These are phyloP conservation scores for Maniola jurtina DNA, from an alignment of 1,140 invertebrate species.

Conservation along the genomic window DNA sequence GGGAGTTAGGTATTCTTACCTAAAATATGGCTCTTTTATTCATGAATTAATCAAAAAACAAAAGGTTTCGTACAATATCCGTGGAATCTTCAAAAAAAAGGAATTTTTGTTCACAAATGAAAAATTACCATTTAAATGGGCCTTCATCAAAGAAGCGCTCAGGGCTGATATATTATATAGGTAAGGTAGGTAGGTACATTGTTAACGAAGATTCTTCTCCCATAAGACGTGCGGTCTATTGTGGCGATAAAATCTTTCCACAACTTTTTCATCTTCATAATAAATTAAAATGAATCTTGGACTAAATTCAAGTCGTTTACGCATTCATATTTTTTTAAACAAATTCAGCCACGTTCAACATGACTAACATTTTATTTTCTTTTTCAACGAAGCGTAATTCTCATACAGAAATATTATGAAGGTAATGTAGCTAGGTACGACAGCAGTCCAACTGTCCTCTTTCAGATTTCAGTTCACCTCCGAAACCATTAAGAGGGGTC, in stretches of 20 bases:
- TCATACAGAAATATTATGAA: too few species aligned
- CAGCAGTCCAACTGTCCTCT: too few species aligned
- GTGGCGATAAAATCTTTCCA: neutral
- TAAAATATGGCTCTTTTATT: conserved; percentile 4
- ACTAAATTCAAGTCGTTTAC: too few species aligned
- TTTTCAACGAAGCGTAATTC: too few species aligned
- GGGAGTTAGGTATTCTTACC: neutral
- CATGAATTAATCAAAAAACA: conserved; percentile 20
- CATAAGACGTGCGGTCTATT: neutral
- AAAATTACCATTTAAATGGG: conserved; percentile 41
- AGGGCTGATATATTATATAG: neutral
- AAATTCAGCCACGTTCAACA: too few species aligned
- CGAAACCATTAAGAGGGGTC: too few species aligned
- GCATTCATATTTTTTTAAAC: too few species aligned
- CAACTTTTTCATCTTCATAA: neutral
- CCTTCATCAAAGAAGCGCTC: conserved; percentile 3
- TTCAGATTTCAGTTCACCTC: too few species aligned
- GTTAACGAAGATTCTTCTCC: neutral
- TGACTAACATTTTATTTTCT: too few species aligned
- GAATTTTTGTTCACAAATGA: conserved; percentile 25
- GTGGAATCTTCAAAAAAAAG: neutral
- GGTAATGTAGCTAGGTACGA: too few species aligned
- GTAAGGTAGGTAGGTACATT: neutral
- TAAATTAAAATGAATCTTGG: neutral
- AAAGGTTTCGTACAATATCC: conserved; percentile 21